phyloP scores from a whole-genome alignment of 2,797 vertebrate species.

The Cyclura pinguis region DNA sequence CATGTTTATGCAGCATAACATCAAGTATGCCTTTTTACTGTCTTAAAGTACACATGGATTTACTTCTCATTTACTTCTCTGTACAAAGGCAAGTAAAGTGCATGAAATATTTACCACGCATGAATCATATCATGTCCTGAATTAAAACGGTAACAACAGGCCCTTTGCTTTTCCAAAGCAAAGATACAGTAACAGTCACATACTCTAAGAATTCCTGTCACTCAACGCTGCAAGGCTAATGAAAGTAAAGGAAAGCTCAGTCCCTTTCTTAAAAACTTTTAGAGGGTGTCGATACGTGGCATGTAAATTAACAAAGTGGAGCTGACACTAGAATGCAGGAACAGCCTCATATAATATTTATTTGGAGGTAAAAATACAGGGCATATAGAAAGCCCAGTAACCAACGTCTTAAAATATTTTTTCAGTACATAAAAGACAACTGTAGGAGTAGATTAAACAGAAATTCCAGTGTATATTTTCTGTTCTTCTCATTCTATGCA shows the following conservation, averaged over 20 bases:
- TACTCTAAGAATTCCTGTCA: constrained; percentile 67
- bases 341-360: constrained; percentile 37
- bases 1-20: constrained; percentile 93
- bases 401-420: constrained; percentile 25
- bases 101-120: constrained; percentile 85
- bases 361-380: constrained; percentile 10
- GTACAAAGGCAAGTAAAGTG: constrained; percentile 88
- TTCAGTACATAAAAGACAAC: neutral
- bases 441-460: neutral
- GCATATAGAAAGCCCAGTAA: constrained; percentile 27
- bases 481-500: neutral
- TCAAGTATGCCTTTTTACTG: constrained; percentile 95
- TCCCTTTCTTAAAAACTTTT: constrained; percentile 50
- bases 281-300: constrained; percentile 10
- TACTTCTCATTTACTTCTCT: constrained; percentile 91
- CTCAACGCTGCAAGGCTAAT: constrained; percentile 56
- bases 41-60: constrained; percentile 91
- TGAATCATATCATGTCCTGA: constrained; percentile 76
- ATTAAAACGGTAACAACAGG: constrained; percentile 73
- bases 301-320: constrained; percentile 30
- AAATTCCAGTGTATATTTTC: neutral
- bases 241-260: neutral
- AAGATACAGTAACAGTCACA: constrained; percentile 48
- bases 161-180: constrained; percentile 65
- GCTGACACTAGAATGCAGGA: neutral